Base-by-base conservation (phyloP, 2,888 invertebrate species). In the Labia minor region DNA sequence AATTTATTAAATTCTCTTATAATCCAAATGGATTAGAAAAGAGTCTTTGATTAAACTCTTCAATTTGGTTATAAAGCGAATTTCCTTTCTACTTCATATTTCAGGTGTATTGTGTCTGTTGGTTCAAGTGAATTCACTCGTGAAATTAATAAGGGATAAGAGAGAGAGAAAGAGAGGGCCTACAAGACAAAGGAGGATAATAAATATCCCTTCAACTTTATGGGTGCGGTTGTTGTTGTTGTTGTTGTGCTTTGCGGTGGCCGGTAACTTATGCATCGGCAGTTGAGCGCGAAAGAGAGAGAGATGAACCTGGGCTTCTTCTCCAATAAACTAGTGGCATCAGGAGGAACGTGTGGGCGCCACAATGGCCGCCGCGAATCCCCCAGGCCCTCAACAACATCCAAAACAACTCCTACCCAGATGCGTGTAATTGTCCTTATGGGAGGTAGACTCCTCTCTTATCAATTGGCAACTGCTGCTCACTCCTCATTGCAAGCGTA, bases 201-300 rank as follows among this genome's bases (percentile, higher is more conserved):
- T 49, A 49, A 49, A 49, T 49, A 49, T 49, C 49, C 49, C 49
- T 49, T 49, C n/a, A 49, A 49, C 49, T 49, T 49, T 49, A 49
- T 49, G 49, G 49, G 49, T 49, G 49, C 49, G 49, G 49, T 49
- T 49, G 49, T 49, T 49, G 49, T 49, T 49, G 49, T 49, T 49
- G 49, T 49, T 49, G 49, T 49, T 49, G 3, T 49, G 49, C 49
- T 49, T 49, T 49, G 49, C 49, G 49, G 49, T 49, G 49, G 49
- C 49, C 49, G 49, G 49, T 49, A 49, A 49, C 49, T 49, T 49
- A 49, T 49, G 16, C 49, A 49, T 49, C 49, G 16, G 49, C 49
- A 49, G 49, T 49, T 49, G 16, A 49, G 14, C n/a, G 49, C 3
- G 49, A 49, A 14, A 26, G 3, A 8, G 4, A 6, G 26, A 8